Evolutionary conservation across 1,140 invertebrate species (phyloP).

Genomic region (Trachymyrmex cornetzi): DNA sequence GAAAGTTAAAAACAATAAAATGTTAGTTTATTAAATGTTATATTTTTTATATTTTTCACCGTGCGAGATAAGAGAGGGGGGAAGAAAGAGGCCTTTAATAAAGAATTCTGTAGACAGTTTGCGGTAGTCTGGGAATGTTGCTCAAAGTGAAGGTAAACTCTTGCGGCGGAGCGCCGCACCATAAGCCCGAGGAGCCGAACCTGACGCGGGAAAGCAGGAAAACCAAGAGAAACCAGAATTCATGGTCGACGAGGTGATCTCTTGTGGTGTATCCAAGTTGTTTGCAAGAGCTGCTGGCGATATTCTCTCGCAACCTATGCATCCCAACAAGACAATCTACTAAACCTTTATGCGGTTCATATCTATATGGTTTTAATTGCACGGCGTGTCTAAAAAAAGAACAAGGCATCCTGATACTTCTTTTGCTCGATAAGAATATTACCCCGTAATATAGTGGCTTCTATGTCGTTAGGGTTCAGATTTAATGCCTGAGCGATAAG

Average conservation of each 20-base stretch:
- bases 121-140: constrained; percentile 89
- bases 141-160: constrained; percentile 87
- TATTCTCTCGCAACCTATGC: constrained; percentile 89
- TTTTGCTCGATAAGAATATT: constrained; percentile 91
- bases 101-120: constrained; percentile 87
- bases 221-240: constrained; percentile 19
- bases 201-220: constrained; percentile 45
- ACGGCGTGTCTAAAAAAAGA: constrained; percentile 92
- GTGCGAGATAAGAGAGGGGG: background rate
- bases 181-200: constrained; percentile 69
- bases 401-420: constrained; percentile 90
- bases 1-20: too few relatives aligned
- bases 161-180: constrained; percentile 79
- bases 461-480: constrained; percentile 88
- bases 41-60: background rate
- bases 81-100: background rate
- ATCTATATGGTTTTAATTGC: constrained; percentile 87
- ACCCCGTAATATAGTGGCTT: constrained; percentile 91
- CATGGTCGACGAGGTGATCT: constrained; percentile 80
- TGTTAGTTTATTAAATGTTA: too few relatives aligned
- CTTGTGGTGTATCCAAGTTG: constrained; percentile 90
- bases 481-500: constrained; percentile 88
- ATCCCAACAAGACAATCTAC: constrained; percentile 91
- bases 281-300: constrained; percentile 90
- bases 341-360: constrained; percentile 91